Base-by-base conservation (phyloP, 1,140 invertebrate genomes). In the Zaprionus tsacasi region DNA sequence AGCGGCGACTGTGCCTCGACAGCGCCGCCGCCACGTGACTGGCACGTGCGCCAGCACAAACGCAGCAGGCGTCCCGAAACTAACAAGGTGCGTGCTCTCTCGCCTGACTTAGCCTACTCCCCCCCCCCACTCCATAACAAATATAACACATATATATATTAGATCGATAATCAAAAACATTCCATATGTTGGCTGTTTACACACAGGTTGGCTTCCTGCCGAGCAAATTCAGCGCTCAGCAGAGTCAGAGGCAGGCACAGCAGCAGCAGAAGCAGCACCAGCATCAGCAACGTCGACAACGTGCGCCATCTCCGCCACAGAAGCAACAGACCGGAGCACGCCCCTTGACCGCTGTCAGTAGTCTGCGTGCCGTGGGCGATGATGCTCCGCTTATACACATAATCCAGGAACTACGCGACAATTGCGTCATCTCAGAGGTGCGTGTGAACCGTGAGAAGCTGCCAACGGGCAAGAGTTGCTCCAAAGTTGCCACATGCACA, bases 321-420 rank as follows among this genome's bases (percentile, higher is more conserved):
- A 6, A 70, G 27, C 15, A 54, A 25, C 75, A 11, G 21, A 35
- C 6, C 69, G 36, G 10, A 60, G 45, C 6, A 55, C 35, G 57
- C 11, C 72, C 81, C 0, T 17, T 92, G 27, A 92, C 79, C 2
- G 91, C 91, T 0, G 68, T 91, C 7, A 92, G 90, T 36, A 71
- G 87, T n/a, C 52, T 92, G 38, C 67, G 25, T 7, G 70, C 86
- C 0, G 75, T 76, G 27, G 64, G 70, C 6, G 76, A 78, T 0
- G 74, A 92, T 80, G 91, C 87, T 1, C 91, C 91, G 13, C 72
- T 92, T 6, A 91, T 92, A 38, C 91, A 91, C 50, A 92, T 92
- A 0, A 91, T 92, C 27, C 91, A 92, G 63, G 91, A 92, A 56
- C 58, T 92, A 59, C 90, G 78, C 7, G 79, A 91, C 57, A 92